phyloP scores from a whole-genome alignment of 2,888 invertebrate genomes.

The Hofmannophila pseudospretella region DNA sequence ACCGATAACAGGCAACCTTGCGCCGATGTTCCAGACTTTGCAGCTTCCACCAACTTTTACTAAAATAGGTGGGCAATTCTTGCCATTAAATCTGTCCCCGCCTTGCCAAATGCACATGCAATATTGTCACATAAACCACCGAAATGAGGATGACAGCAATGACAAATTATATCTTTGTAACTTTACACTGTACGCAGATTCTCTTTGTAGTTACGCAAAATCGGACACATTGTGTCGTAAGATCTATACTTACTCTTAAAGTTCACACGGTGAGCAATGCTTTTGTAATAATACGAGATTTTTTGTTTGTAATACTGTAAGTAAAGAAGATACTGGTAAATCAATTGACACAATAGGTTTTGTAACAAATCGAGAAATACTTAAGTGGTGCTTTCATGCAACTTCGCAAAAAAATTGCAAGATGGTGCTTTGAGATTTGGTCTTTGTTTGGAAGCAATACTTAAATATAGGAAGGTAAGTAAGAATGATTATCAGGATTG shows the following conservation, averaged over 20 bases:
- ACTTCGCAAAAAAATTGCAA: neutral
- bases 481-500: too few species aligned
- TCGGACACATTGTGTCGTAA: constrained; percentile 43
- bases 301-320: constrained; percentile 25
- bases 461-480: too few species aligned
- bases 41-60: too few species aligned
- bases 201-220: constrained; percentile 43
- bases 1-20: too few species aligned
- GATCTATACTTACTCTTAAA: constrained; percentile 1
- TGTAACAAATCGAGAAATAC: neutral
- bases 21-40: too few species aligned
- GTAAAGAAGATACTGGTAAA: neutral
- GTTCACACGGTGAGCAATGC: constrained; percentile 37
- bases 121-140: too few species aligned
- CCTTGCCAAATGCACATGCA: too few species aligned
- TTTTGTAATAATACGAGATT: constrained; percentile 38
- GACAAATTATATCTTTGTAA: too few species aligned
- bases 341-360: constrained; percentile 2
- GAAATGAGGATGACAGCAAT: too few species aligned
- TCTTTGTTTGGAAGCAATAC: too few species aligned
- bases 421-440: neutral
- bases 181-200: neutral
- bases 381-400: neutral
- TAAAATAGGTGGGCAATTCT: too few species aligned
- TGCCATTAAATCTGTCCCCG: too few species aligned